Conservation (phyloP, 64 coral and sea anemone species). For the Cladopsammia gracilis region DNA sequence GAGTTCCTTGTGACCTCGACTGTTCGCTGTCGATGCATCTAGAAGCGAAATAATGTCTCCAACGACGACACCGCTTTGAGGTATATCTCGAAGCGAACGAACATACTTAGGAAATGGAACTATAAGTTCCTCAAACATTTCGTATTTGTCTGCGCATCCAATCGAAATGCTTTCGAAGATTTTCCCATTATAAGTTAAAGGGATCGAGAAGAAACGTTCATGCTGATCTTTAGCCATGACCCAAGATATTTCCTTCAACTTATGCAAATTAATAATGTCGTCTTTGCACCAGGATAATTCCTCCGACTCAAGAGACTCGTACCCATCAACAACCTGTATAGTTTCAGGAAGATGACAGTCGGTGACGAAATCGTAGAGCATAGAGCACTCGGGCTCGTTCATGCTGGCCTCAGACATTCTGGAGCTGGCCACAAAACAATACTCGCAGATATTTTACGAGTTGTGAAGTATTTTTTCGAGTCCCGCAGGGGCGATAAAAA, state of each 20-base stretch:
- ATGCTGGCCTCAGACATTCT: not conserved
- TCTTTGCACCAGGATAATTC: slow-evolving; percentile 16
- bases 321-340: slow-evolving; percentile 13
- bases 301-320: not conserved
- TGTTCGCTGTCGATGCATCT: not conserved
- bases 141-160: not conserved
- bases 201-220: not conserved
- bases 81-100: slow-evolving; percentile 4
- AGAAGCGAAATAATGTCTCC: not conserved
- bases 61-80: not conserved
- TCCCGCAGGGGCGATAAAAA: too few relatives aligned
- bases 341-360: slow-evolving; percentile 6
- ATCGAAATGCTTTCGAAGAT: slow-evolving; percentile 18
- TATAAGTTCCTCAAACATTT: not conserved
- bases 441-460: too few relatives aligned
- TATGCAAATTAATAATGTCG: not conserved
- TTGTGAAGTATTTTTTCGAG: too few relatives aligned
- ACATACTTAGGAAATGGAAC: slow-evolving; percentile 2
- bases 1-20: not conserved
- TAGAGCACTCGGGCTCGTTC: not conserved
- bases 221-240: not conserved
- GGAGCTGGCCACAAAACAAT: too few relatives aligned
- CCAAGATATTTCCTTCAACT: not conserved
- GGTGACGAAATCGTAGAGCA: not conserved
- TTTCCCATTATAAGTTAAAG: not conserved